Conservation (phyloP, 2,113 vertebrate genomes). For the Hoplias malabaricus region DNA sequence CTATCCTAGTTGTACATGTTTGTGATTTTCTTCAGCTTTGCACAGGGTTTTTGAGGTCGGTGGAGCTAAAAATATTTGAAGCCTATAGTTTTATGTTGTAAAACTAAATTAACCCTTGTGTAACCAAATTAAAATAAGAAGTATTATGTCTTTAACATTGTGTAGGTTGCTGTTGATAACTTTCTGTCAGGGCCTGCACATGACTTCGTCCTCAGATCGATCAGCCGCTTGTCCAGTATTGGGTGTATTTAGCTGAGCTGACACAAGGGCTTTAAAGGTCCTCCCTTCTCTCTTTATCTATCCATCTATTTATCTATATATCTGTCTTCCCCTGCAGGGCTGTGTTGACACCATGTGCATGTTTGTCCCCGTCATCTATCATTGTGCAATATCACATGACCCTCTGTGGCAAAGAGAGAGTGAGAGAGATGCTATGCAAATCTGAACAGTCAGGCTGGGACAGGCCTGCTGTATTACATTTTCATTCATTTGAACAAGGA, state of each 20-base stretch:
- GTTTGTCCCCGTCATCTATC: not conserved
- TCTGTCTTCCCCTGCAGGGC: not conserved
- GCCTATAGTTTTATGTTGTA: not conserved
- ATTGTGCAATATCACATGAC: conserved; percentile 15
- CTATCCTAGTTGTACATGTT: too few relatives aligned
- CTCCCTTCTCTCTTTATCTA: not conserved
- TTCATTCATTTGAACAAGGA: not conserved
- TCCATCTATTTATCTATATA: not conserved
- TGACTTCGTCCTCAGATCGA: not conserved
- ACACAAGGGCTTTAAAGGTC: not conserved
- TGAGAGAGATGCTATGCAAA: not conserved
- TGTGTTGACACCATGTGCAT: not conserved
- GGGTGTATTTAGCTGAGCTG: not conserved
- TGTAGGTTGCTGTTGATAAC: not conserved
- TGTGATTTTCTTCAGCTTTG: too few relatives aligned
- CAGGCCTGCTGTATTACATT: conserved; percentile 20
- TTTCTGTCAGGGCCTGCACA: not conserved
- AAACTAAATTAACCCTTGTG: not conserved
- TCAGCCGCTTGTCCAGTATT: not conserved
- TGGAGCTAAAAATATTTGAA: not conserved
- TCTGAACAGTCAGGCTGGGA: conserved; percentile 1
- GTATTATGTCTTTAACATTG: not conserved
- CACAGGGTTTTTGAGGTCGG: too few relatives aligned
- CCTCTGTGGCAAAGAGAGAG: not conserved
- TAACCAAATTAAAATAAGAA: too few relatives aligned